Percentiles rank a stretch among this genome's conserved stretches.
These are phyloP conservation scores for Hymenopus coronatus DNA, from an alignment of 2,888 invertebrate genomes.

Conservation along the genomic window DNA sequence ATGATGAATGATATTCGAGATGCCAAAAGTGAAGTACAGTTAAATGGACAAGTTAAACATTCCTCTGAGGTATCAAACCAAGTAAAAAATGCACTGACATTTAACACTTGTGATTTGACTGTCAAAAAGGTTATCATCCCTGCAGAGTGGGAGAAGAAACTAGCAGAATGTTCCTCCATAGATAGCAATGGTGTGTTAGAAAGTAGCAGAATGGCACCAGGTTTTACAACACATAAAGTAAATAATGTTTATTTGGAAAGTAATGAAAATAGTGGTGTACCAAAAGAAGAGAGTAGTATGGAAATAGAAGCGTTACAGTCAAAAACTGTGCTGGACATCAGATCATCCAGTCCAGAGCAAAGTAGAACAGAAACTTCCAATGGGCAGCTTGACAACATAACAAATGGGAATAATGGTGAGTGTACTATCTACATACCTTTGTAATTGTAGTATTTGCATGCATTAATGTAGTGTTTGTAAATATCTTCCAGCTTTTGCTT, in stretches of 20 bases:
- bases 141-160: not conserved
- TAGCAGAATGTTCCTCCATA: not conserved
- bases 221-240: not conserved
- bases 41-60: not conserved
- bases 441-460: not conserved
- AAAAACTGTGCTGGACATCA: not conserved
- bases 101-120: not conserved
- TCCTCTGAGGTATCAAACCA: not conserved
- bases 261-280: not conserved
- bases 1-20: not conserved
- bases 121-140: slow-evolving; percentile 1
- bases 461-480: no score
- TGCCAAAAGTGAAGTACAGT: not conserved
- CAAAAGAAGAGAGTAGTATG: not conserved
- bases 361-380: not conserved
- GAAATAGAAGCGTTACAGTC: not conserved
- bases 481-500: no score
- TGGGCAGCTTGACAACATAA: not conserved
- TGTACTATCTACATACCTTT: not conserved
- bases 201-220: not conserved
- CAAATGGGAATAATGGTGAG: not conserved
- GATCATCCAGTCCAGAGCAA: not conserved
- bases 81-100: not conserved
- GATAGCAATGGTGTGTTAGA: not conserved
- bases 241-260: not conserved